phyloP scores from a whole-genome alignment of 2,113 vertebrate genomes.

The Chloroceryle aenea region DNA sequence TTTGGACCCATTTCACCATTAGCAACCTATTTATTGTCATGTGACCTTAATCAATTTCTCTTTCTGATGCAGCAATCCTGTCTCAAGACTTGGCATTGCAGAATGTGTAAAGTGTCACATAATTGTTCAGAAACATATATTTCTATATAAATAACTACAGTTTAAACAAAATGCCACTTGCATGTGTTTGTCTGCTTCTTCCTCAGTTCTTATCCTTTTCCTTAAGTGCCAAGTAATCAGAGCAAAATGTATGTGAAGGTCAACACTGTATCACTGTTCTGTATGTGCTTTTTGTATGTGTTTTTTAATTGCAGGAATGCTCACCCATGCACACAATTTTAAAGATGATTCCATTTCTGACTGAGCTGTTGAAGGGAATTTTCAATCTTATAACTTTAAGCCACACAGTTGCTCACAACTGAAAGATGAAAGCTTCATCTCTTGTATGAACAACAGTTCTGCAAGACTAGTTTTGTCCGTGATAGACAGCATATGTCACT shows the following conservation, averaged over 20 bases:
- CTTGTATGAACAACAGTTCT: not conserved
- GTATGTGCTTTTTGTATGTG: slow-evolving; percentile 35
- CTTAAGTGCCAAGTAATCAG: slow-evolving; percentile 28
- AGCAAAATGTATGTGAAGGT: slow-evolving; percentile 52
- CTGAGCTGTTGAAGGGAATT: not conserved
- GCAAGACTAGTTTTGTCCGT: not conserved
- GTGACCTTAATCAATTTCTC: slow-evolving; percentile 51
- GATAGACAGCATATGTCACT: not conserved
- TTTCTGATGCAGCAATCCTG: slow-evolving; percentile 68
- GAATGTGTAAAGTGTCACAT: slow-evolving; percentile 16
- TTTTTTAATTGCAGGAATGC: slow-evolving; percentile 61
- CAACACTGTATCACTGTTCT: slow-evolving; percentile 41
- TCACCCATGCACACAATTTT: not conserved
- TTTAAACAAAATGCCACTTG: slow-evolving; percentile 33
- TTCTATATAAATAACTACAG: not conserved
- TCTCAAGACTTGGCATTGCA: slow-evolving; percentile 65
- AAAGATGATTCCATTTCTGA: slow-evolving; percentile 38
- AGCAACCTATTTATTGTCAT: slow-evolving; percentile 24
- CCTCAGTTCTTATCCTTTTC: slow-evolving; percentile 24
- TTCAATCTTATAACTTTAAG: not conserved
- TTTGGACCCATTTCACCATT: slow-evolving; percentile 47
- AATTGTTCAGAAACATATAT: slow-evolving; percentile 20
- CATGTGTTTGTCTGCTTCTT: slow-evolving; percentile 45
- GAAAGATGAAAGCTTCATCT: slow-evolving; percentile 78
- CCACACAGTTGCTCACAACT: not conserved